A percentile compares a stretch with the other conserved stretches of the same genome.
These are phyloP conservation scores for Pseudolaguvia tuberculata DNA, from an alignment of 2,113 vertebrate genomes.

Conservation along the genomic window DNA sequence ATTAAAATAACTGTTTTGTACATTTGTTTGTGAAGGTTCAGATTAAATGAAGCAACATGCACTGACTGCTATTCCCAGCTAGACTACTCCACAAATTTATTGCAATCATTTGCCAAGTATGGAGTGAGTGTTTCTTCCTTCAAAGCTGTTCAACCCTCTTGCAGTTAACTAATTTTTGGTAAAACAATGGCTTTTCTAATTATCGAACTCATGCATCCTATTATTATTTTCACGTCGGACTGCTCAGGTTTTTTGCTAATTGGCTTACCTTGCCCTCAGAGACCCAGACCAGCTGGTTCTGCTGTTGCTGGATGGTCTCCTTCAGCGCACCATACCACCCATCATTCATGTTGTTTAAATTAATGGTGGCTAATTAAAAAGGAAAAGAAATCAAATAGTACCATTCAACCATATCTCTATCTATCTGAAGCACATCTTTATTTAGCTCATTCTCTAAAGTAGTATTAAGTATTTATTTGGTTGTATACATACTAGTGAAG, in stretches of 20 bases:
- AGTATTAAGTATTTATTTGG: background rate
- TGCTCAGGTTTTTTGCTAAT: background rate
- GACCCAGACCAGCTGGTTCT: conserved; percentile 98
- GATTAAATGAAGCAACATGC: too few relatives aligned
- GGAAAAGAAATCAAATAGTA: conserved; percentile 2
- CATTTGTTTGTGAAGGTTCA: background rate
- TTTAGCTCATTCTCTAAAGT: too few relatives aligned
- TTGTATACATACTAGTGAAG: conserved; percentile 85
- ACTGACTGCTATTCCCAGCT: too few relatives aligned
- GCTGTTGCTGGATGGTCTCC: conserved; percentile 92
- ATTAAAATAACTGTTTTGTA: background rate
- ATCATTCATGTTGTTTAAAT: conserved; percentile 98
- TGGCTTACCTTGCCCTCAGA: conserved; percentile 92
- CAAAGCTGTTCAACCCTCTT: too few relatives aligned
- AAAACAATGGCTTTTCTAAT: background rate
- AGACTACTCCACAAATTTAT: too few relatives aligned
- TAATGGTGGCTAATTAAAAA: conserved; percentile 85
- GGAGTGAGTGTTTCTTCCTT: too few relatives aligned
- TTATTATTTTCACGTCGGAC: background rate
- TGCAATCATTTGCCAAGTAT: conserved; percentile 2
- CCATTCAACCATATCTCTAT: too few relatives aligned
- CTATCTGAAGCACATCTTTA: too few relatives aligned
- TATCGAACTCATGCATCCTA: background rate
- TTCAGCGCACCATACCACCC: conserved; percentile 97
- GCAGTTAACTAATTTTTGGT: too few relatives aligned